Conservation (phyloP, 2,888 invertebrate genomes). For the Diarsia dahlii region DNA sequence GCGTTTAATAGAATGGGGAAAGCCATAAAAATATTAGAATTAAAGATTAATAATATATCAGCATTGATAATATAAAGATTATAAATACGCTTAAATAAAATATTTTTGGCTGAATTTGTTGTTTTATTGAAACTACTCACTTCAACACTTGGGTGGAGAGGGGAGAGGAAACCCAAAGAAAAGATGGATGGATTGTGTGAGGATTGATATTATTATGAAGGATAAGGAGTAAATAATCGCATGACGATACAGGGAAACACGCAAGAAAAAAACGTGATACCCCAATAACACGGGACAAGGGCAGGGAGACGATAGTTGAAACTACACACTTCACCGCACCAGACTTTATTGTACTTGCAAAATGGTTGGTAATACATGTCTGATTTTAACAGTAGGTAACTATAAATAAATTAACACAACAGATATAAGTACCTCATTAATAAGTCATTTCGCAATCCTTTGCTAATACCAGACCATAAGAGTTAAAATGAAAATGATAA, state of each 20-base stretch:
- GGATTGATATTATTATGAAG: no score
- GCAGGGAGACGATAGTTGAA: constrained; percentile 56
- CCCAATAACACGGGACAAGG: no score
- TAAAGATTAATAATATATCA: constrained; percentile 90
- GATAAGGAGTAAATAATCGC: no score
- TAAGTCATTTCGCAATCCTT: constrained; percentile 9
- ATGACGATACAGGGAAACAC: no score
- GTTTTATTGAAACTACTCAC: constrained; percentile 76
- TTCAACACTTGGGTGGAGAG: background rate
- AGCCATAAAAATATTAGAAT: constrained; percentile 88
- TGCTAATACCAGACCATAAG: constrained; percentile 21
- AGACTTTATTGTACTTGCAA: constrained; percentile 61
- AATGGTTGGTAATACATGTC: constrained; percentile 57
- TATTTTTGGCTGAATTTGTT: constrained; percentile 89
- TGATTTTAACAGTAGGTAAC: constrained; percentile 52
- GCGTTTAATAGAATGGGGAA: constrained; percentile 82
- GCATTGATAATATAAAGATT: constrained; percentile 90
- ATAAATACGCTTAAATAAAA: constrained; percentile 91
- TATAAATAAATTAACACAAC: constrained; percentile 57
- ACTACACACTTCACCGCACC: constrained; percentile 38
- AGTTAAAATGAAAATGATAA: constrained; percentile 29
- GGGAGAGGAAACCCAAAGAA: no score
- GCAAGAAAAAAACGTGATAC: no score
- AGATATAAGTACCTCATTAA: constrained; percentile 10
- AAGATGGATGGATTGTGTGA: no score